Evolutionary conservation across 2,888 invertebrate species (phyloP).

Genomic region (Microdon myrmicae): DNA sequence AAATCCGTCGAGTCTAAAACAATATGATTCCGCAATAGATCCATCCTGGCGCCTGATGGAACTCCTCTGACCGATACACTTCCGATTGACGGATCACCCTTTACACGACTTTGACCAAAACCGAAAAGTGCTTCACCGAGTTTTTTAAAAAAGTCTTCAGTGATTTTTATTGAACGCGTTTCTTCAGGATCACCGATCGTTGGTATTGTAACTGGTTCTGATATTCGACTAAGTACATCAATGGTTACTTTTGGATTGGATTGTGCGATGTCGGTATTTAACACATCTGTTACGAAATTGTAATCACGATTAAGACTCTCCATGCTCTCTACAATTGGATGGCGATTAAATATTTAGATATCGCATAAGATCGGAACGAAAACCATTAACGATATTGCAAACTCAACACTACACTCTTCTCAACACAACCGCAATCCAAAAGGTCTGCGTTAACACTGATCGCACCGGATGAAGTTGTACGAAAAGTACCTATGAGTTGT

Average conservation of each 20-base stretch:
- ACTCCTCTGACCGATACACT: constrained; percentile 22
- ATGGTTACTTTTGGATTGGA: constrained; percentile 1
- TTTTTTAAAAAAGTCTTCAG: constrained; percentile 61
- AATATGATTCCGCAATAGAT: constrained; percentile 59
- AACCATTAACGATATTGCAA: too few relatives aligned
- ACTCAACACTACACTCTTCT: too few relatives aligned
- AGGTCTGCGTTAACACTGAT: too few relatives aligned
- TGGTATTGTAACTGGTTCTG: constrained; percentile 9
- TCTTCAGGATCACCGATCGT: constrained; percentile 37
- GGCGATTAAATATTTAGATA: too few relatives aligned
- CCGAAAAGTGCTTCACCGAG: constrained; percentile 61
- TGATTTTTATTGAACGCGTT: constrained; percentile 38
- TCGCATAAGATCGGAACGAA: too few relatives aligned
- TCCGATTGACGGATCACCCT: constrained; percentile 6
- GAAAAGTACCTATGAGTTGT: too few relatives aligned
- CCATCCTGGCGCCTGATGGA: constrained; percentile 51
- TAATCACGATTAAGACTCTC: constrained; percentile 61
- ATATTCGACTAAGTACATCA: constrained; percentile 27
- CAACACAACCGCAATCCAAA: too few relatives aligned
- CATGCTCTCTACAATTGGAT: constrained; percentile 54
- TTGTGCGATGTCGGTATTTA: constrained; percentile 16
- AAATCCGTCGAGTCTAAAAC: constrained; percentile 59
- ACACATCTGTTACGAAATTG: constrained; percentile 56
- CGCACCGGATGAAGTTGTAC: too few relatives aligned
- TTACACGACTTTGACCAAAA: constrained; percentile 46